These are phyloP conservation scores for Noturus placidus DNA, from an alignment of 2,113 vertebrate genomes.

Conservation along the genomic window DNA sequence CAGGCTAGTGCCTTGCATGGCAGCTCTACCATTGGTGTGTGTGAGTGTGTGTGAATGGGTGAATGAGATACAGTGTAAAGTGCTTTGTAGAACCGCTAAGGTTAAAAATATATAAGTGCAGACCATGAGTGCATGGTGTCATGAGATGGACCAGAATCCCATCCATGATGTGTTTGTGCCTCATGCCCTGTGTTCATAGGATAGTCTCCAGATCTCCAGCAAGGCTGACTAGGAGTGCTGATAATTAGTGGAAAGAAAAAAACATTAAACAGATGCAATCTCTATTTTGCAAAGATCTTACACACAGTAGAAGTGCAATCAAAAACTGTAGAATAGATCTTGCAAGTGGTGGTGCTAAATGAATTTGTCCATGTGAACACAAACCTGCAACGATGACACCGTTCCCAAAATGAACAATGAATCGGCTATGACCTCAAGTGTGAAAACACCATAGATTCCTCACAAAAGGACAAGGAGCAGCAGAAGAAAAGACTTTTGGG, in stretches of 20 bases:
- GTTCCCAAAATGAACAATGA: neutral
- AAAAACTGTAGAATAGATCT: neutral
- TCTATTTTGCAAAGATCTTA: neutral
- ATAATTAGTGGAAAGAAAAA: neutral
- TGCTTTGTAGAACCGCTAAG: no score
- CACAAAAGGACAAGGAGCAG: constrained; percentile 8
- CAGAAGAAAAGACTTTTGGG: neutral
- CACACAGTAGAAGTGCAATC: neutral
- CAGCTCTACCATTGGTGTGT: no score
- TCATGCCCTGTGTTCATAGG: neutral
- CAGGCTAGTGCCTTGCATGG: no score
- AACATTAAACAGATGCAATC: neutral
- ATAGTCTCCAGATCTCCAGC: neutral
- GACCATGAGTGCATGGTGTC: neutral
- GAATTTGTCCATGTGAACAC: neutral
- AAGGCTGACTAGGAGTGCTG: neutral
- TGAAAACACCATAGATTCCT: constrained; percentile 4
- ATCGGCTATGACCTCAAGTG: neutral
- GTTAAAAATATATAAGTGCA: no score
- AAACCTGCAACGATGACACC: neutral
- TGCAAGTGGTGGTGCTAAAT: neutral
- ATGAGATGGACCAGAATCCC: neutral
- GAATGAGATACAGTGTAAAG: no score
- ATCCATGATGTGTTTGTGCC: neutral
- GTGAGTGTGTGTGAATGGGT: no score